phyloP scores from a whole-genome alignment of 2,797 vertebrate genomes.

The Poecilia picta region DNA sequence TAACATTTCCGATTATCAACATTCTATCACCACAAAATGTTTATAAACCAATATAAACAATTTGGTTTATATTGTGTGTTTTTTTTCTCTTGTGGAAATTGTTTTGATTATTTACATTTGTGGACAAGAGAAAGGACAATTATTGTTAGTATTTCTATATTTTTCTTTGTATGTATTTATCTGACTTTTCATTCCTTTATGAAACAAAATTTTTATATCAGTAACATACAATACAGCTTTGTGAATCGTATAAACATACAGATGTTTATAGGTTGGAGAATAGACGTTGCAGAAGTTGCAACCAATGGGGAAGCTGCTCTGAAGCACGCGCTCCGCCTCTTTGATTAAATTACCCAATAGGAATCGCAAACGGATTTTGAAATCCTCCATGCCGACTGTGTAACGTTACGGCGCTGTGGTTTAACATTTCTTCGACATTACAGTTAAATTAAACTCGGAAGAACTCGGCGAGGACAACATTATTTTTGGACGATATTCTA shows the following conservation, averaged over 20 bases:
- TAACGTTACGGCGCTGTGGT: not conserved
- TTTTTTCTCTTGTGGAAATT: not conserved
- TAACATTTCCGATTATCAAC: not conserved
- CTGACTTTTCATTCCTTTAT: not conserved
- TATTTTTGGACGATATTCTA: conserved; percentile 9
- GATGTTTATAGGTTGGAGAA: not conserved
- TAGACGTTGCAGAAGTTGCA: not conserved
- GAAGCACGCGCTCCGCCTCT: not conserved
- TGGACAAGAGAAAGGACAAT: not conserved
- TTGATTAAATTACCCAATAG: conserved; percentile 62
- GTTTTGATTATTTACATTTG: not conserved
- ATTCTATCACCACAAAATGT: not conserved
- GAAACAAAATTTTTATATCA: not conserved
- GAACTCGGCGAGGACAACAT: not conserved
- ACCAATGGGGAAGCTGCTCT: conserved; percentile 53
- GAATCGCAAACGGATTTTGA: conserved; percentile 56
- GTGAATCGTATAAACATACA: not conserved
- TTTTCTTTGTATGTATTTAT: not conserved
- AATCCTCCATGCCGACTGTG: conserved; percentile 40
- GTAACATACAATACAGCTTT: not conserved
- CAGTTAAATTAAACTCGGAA: not conserved
- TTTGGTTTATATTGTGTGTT: not conserved
- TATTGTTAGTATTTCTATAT: not conserved
- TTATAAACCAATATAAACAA: not conserved
- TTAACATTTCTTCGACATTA: not conserved